Percentiles rank a stretch among this genome's conserved stretches.
Conservation (phyloP, 1,140 invertebrate genomes). For the Charaxes varanes region DNA sequence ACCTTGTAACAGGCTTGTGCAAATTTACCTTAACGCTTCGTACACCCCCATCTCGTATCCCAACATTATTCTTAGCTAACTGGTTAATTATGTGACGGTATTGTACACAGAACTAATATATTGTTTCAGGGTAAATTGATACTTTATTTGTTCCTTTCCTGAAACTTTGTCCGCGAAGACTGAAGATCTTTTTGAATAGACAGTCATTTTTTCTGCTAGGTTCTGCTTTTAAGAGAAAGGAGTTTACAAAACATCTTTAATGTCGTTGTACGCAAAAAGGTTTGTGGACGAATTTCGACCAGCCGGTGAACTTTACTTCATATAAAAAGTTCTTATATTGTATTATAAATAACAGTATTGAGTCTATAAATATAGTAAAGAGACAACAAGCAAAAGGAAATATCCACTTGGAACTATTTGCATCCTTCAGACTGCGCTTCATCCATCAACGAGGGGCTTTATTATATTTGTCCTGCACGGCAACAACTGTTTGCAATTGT, state of each 20-base stretch:
- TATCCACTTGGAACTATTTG: slow-evolving; percentile 51
- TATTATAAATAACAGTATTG: background rate
- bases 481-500: too few species aligned
- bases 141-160: too few species aligned
- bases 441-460: slow-evolving; percentile 33
- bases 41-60: slow-evolving; percentile 43
- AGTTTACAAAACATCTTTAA: too few species aligned
- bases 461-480: slow-evolving; percentile 28
- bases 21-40: slow-evolving; percentile 64
- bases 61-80: slow-evolving; percentile 66
- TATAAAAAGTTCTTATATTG: too few species aligned
- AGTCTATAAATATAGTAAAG: slow-evolving; percentile 14
- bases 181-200: too few species aligned
- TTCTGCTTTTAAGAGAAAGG: too few species aligned
- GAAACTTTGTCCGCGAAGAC: too few species aligned
- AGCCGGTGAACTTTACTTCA: too few species aligned
- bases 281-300: too few species aligned
- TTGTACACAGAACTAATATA: slow-evolving; percentile 36
- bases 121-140: too few species aligned
- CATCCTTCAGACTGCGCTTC: slow-evolving; percentile 45
- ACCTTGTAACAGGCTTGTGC: slow-evolving; percentile 57
- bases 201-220: too few species aligned
- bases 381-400: slow-evolving; percentile 36
- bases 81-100: slow-evolving; percentile 52
- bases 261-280: too few species aligned